Evolutionary conservation across 2,888 invertebrate species (phyloP).

Genomic region (Rosalia funebris): DNA sequence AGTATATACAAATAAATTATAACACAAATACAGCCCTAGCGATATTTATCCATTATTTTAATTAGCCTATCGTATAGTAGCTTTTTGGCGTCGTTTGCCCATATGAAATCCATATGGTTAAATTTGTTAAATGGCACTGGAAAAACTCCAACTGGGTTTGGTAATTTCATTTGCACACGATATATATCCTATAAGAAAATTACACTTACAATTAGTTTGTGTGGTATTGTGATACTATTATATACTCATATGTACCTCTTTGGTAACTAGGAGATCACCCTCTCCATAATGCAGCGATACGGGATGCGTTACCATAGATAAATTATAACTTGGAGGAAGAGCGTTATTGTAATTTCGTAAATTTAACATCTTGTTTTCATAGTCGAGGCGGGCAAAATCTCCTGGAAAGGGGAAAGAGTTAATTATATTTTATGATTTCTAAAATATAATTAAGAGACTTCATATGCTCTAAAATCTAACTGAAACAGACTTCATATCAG

Average conservation of each 20-base stretch:
- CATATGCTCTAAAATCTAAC: too few species aligned
- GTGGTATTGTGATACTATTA: too few species aligned
- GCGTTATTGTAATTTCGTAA: slow-evolving; percentile 42
- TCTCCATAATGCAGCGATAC: slow-evolving; percentile 66
- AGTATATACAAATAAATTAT: slow-evolving; percentile 15
- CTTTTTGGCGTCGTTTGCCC: slow-evolving; percentile 71
- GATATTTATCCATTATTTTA: slow-evolving; percentile 65
- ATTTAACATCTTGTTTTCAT: slow-evolving; percentile 43
- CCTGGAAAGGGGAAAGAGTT: slow-evolving; percentile 38
- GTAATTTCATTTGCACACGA: slow-evolving; percentile 66
- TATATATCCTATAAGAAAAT: slow-evolving; percentile 68
- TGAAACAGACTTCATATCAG: too few species aligned
- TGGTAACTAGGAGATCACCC: slow-evolving; percentile 68
- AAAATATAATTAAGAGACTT: too few species aligned
- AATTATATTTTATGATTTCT: too few species aligned
- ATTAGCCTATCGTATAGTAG: slow-evolving; percentile 70
- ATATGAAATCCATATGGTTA: slow-evolving; percentile 78
- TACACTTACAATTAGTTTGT: too few species aligned
- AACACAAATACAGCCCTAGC: neutral
- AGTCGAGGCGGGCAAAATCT: slow-evolving; percentile 44
- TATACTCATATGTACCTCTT: too few species aligned
- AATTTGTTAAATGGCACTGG: slow-evolving; percentile 69
- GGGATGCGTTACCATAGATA: slow-evolving; percentile 64
- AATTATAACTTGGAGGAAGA: slow-evolving; percentile 50
- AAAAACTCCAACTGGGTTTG: slow-evolving; percentile 68